A percentile compares a stretch with the other conserved stretches of the same genome.
Evolutionary conservation across 2,797 vertebrate genomes (phyloP).

Genomic region (Chelidonichthys spinosus): DNA sequence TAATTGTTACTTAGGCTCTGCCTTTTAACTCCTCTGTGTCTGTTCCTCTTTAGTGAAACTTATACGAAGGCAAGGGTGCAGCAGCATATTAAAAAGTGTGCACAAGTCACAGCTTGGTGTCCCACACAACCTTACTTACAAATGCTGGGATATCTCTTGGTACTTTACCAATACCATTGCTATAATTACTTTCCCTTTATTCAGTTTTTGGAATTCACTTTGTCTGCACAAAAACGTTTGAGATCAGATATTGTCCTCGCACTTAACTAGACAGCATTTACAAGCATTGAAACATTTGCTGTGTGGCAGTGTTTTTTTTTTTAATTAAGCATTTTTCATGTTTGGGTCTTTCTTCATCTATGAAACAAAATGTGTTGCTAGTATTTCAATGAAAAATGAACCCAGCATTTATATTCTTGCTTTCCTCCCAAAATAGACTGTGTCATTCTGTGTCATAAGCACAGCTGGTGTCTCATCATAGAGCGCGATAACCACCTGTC

Average conservation of each 20-base stretch:
- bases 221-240: background rate
- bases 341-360: constrained; percentile 19
- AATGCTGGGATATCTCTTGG: background rate
- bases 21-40: constrained; percentile 17
- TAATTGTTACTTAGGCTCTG: constrained; percentile 27
- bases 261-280: background rate
- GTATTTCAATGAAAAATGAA: constrained; percentile 51
- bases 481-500: constrained; percentile 77
- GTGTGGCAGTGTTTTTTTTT: background rate
- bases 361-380: constrained; percentile 14
- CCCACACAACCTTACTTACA: background rate
- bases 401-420: constrained; percentile 38
- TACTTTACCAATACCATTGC: background rate
- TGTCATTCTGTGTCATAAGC: constrained; percentile 57
- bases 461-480: constrained; percentile 78
- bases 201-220: background rate
- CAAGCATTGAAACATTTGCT: background rate
- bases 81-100: constrained; percentile 9
- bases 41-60: constrained; percentile 4
- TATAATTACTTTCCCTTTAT: background rate
- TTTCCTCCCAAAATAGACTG: constrained; percentile 45
- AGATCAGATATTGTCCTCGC: background rate
- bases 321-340: background rate
- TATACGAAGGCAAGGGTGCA: background rate
- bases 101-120: background rate